Evolutionary conservation across 2,113 vertebrate species (phyloP), one percentile per base, ranked within the genome.

Genomic region (Maccullochella peelii): DNA sequence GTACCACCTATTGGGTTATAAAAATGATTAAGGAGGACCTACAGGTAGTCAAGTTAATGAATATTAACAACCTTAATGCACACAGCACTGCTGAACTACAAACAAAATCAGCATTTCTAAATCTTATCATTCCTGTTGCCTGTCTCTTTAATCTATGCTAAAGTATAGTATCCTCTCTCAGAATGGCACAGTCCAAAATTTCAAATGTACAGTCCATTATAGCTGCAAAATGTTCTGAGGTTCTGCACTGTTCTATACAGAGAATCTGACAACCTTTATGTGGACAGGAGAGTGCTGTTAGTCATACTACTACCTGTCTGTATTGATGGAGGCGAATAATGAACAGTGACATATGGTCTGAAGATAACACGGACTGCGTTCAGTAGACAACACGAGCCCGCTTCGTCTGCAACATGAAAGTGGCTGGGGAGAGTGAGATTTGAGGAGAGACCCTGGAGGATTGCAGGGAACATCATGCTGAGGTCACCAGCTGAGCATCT

Each of bases 401-500:
- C 42, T 23, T 50, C 8, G 7, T 61, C 75, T 55, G 62, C 47
- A 47, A 61, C n/a, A 58, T 74, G 65, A 88, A 70, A 63, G 63
- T 63, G 75, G 20, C 69, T 40, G 52, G 27, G 25, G 67, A 76
- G 69, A 66, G n/a, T 0, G 57, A 55, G 58, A 59, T 74, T 77
- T 73, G 72, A 73, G 74, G 49, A 76, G 33, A 75, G 69, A 20
- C 40, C 72, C 49, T 30, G 11, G 23, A 65, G 70, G 68, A 68
- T 62, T 79, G 63, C 21, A 67, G 55, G 68, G 49, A 81, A 65
- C 61, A 61, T 47, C 49, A 59, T 10, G 62, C 65, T n/a, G 74
- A 84, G 75, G 78, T 79, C 49, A 72, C 78, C 66, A 77, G 69
- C 75, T 73, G 50, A 87, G 38, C 15, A 15, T 73, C 70, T 73